Base-by-base conservation (phyloP, 2,797 vertebrate genomes). In the Arctocebus calabarensis region DNA sequence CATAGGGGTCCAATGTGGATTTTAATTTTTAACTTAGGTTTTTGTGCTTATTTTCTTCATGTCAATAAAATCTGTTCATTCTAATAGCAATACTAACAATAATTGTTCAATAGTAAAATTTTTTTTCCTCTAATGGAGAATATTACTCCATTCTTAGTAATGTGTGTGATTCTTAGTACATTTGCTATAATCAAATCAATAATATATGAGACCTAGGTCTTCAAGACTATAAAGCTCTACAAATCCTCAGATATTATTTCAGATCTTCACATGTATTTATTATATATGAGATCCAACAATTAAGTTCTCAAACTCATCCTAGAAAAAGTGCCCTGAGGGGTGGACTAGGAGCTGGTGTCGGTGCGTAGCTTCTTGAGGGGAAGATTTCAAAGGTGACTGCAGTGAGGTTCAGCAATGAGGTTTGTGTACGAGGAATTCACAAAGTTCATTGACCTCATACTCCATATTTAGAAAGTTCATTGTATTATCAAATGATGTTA, bases 131-230 rank as follows among this genome's bases (percentile, higher is more conserved):
- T 90, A 19, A 75, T 48, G n/a, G 0, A 66, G 55, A 83, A n/a
- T 62, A 74, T n/a, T 84, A 61, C 25, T 84, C 70, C 23, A 71
- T 82, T 16, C 16, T 82, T 40, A 40, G 40, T 40, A 40, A 40
- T 40, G 3, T 40, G 17, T 55, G 23, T 73, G 3, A 89, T 85
- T 92, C 52, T 95, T 66, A 57, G 37, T 25, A 75, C 20, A 81
- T 87, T 70, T 88, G 14, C 73, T 64, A 83, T 70, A 95, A 90
- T 88, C 34, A 86, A 81, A 55, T 66, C 89, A n/a, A 91, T 86
- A 81, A 77, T 45, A 52, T 27, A 75, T 22, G 14, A 91, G 16
- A 94, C 78, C 52, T 5, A 59, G 27, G 70, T 62, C 62, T 96
- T 91, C 90, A 22, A 78, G 64, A 57, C 25, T 45, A 37, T 55